Base-by-base conservation (phyloP, 2,888 invertebrate species). In the Aphelenchoides bicaudatus region DNA sequence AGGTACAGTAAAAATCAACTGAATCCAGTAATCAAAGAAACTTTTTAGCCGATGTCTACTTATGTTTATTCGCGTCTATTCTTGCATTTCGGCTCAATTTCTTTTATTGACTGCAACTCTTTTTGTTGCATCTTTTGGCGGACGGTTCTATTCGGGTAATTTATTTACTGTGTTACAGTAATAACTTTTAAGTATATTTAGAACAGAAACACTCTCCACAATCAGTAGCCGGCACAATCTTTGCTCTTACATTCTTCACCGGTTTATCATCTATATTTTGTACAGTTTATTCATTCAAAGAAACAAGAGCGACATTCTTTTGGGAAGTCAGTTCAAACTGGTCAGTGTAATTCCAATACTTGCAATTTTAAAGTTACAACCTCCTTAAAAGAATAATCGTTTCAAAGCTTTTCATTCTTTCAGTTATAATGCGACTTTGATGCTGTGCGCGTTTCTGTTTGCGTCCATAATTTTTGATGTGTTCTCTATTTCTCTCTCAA, bases 141-240 rank as follows among this genome's bases (percentile, higher is more conserved):
- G 39, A 1, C 25, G 19, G 4, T 29, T 61, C 10, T 28, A 46
- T 25, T 31, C 39, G 5, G 37, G 13, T 3, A 39, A 31, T 10
- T n/a, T n/a, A n/a, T n/a, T n/a, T n/a, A n/a, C n/a, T n/a, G n/a
- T n/a, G n/a, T n/a, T n/a, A n/a, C n/a, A n/a, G n/a, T n/a, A n/a
- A n/a, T n/a, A n/a, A n/a, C n/a, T n/a, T n/a, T n/a, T n/a, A n/a
- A n/a, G n/a, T n/a, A n/a, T n/a, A n/a, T n/a, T n/a, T n/a, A n/a
- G n/a, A n/a, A n/a, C n/a, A n/a, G n/a, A 30, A 34, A 21, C 63
- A 61, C 29, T 29, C 34, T 8, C 61, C 61, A 13, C 30, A 34
- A 21, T 61, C 61, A 1, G 27, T 48, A 3, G 57, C 63, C 13
- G 61, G 64, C 3, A 39, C 56, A 4, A 25, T 61, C 1, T 65